Evolutionary conservation across 2,888 invertebrate species (phyloP), one percentile per base, ranked within the genome.

Genomic region (Neoaliturus tenellus): DNA sequence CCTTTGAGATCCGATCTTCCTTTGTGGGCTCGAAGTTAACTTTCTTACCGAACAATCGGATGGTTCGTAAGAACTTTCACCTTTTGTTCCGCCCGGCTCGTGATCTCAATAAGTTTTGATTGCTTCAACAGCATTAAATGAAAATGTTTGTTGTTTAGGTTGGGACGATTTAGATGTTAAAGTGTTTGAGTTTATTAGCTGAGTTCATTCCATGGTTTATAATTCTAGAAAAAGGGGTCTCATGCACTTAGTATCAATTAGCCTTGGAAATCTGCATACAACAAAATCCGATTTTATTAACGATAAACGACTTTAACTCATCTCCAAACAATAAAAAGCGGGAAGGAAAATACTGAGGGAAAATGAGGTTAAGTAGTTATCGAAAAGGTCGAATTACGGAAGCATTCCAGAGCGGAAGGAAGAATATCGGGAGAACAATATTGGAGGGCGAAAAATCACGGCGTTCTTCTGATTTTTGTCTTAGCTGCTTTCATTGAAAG

Each of bases 31-130:
- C 35, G 48, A 48, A 28, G 62, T 31, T 62, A 62, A 62, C 62
- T 62, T 62, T 62, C 62, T 62, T 62, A 62, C 51, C 14, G 62
- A 62, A 62, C 62, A 62, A 62, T 62, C 62, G 62, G 25, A 28
- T 31, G 20, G 31, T 28, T 62, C 62, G 62, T 62, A 62, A 62
- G 62, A 62, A 62, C 62, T 62, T 62, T 62, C 62, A 62, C 62
- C 62, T 62, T 62, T 62, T 62, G 62, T 62, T 62, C 31, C 31
- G n/a, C 28, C 62, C 62, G 28, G 31, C 28, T 62, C 62, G 25
- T 51, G 51, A 55, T 55, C 55, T 55, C 31, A 62, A 62, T 14
- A 62, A 62, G 28, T 62, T 62, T 62, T 20, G 31, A 31, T 62
- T 28, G 31, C 31, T 31, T 62, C 62, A 28, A 28, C 12, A 31